Evolutionary conservation across 2,113 vertebrate species (phyloP), one percentile per base, ranked within the genome.

Genomic region (Spea multiplicata): DNA sequence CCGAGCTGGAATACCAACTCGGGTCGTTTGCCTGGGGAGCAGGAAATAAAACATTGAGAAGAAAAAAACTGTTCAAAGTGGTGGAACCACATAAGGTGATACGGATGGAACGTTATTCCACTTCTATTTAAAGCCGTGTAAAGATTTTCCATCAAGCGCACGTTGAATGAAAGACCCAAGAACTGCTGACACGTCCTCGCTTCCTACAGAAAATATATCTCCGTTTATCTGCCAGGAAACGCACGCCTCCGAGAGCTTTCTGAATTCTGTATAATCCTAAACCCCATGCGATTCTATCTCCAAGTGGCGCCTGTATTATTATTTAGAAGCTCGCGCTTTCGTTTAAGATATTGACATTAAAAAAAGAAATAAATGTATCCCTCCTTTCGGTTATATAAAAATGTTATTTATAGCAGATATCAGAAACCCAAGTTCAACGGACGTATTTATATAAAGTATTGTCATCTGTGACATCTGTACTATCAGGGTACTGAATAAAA

Each of bases 81-180:
- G 10, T 12, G 55, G 55, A 59, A 59, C 12, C 9, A 12, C 55
- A 12, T 59, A 8, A 59, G 14, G 9, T 13, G 14, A 13, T 59
- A 4, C 14, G 14, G 55, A 59, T 13, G 14, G 3, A 59, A 59
- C 14, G 14, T 59, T 12, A 59, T 13, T 59, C 55, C 14, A 1
- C 2, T 59, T 13, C 14, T 13, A 12, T 13, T 13, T 9, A 13
- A 12, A 10, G 55, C 55, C 14, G 55, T 59, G 55, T 13, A 59
- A 13, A 59, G 10, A 13, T 59, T 59, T 59, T 12, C 9, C 78
- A 81, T 66, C 4, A 61, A 16, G 71, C 1, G 3, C 8, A 67
- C 64, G 5, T 61, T 75, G 47, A 71, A 0, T 73, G 75, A 85
- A 82, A 81, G 81, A 3, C 0, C 0, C 76, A 86, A 82, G 61